Evolutionary conservation across 2,888 invertebrate species (phyloP).

Genomic region (Watsonalla cultraria): DNA sequence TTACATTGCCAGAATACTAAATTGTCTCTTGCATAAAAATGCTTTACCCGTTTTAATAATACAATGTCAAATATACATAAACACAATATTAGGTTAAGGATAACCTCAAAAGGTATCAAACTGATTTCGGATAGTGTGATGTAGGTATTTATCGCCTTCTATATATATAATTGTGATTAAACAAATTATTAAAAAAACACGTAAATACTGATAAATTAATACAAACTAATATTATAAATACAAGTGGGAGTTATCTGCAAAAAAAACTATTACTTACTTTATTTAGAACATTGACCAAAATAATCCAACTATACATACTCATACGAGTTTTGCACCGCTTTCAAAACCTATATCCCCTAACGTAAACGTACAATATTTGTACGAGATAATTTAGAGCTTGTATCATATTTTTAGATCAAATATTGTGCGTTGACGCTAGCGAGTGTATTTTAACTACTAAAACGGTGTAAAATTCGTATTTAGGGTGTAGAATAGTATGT

Average conservation of each 20-base stretch:
- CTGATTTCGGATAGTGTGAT: background rate
- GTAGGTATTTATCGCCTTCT: background rate
- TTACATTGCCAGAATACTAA: background rate
- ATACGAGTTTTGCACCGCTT: too few relatives aligned
- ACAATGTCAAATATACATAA: background rate
- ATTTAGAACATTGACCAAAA: too few relatives aligned
- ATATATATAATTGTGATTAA: background rate
- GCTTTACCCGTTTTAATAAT: background rate
- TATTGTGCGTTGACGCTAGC: too few relatives aligned
- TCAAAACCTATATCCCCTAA: too few relatives aligned
- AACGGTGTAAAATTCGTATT: too few relatives aligned
- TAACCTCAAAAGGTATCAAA: background rate
- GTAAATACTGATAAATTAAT: conserved; percentile 9
- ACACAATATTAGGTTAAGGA: background rate
- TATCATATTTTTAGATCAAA: too few relatives aligned
- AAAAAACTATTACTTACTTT: background rate
- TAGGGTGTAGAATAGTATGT: too few relatives aligned
- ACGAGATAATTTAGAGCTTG: too few relatives aligned
- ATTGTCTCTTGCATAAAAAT: too few relatives aligned
- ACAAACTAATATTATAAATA: conserved; percentile 2
- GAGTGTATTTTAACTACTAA: too few relatives aligned
- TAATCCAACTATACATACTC: too few relatives aligned
- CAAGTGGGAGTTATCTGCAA: conserved; percentile 2
- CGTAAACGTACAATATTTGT: too few relatives aligned
- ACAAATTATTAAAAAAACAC: background rate